A percentile compares a stretch with the other conserved stretches of the same genome.
phyloP scores from a whole-genome alignment of 2,797 vertebrate species.

The Buphagus erythrorhynchus region DNA sequence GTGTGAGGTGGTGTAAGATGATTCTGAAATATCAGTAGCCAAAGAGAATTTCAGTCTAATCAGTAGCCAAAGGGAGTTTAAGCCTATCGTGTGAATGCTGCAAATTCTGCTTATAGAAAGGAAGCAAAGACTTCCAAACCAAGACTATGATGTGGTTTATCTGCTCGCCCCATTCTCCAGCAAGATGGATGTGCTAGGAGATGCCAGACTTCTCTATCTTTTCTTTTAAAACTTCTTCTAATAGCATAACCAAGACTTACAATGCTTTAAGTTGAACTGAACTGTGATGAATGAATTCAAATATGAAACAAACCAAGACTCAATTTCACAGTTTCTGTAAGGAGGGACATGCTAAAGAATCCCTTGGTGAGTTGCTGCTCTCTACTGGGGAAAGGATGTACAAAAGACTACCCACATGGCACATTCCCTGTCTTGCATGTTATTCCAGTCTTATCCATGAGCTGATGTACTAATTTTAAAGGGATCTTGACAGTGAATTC shows the following conservation, averaged over 20 bases:
- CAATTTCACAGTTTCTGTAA: not conserved
- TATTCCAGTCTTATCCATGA: not conserved
- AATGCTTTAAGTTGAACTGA: not conserved
- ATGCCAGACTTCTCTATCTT: not conserved
- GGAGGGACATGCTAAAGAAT: not conserved
- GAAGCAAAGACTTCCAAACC: not conserved
- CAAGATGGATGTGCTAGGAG: not conserved
- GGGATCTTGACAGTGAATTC: not conserved
- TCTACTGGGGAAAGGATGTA: conserved; percentile 62
- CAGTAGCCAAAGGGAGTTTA: not conserved
- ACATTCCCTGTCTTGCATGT: not conserved
- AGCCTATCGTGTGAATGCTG: not conserved
- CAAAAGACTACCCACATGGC: not conserved
- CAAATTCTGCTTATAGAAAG: not conserved
- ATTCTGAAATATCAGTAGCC: not conserved
- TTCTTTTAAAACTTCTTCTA: not conserved
- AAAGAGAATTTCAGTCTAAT: not conserved
- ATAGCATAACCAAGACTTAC: not conserved
- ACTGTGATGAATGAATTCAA: not conserved
- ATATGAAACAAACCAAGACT: not conserved
- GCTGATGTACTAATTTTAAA: not conserved
- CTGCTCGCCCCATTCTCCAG: not conserved
- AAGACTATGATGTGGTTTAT: too few relatives aligned
- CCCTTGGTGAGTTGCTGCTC: conserved; percentile 70
- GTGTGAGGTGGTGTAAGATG: not conserved